Evolutionary conservation across 2,888 invertebrate species (phyloP).

Genomic region (Calameuta idolon): DNA sequence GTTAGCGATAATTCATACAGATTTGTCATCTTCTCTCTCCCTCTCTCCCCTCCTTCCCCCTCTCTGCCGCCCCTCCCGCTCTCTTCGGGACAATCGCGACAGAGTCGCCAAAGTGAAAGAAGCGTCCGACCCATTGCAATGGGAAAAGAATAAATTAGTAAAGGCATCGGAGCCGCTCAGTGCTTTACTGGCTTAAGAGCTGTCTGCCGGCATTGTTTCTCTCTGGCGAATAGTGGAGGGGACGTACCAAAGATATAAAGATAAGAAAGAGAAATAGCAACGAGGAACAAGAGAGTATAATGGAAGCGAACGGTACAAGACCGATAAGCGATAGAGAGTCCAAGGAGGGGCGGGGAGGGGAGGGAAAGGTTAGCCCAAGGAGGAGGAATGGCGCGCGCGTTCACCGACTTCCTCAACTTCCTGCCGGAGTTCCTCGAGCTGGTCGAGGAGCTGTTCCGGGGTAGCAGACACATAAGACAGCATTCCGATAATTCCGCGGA

Average conservation of each 20-base stretch:
- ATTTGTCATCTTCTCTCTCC: slow-evolving; percentile 16
- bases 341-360: neutral
- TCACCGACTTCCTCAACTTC: neutral
- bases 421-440: neutral
- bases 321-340: neutral
- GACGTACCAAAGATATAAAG: neutral
- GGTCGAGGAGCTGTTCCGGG: neutral
- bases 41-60: slow-evolving; percentile 13
- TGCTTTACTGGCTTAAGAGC: neutral
- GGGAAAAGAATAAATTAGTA: neutral
- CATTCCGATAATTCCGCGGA: slow-evolving; percentile 48
- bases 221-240: neutral
- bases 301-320: neutral
- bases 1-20: neutral
- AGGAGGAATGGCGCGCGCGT: neutral
- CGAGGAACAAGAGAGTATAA: neutral
- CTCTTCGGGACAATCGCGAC: neutral
- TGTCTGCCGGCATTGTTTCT: neutral
- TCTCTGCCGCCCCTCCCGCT: slow-evolving; percentile 25
- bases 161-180: neutral
- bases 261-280: neutral
- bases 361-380: neutral
- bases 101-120: neutral
- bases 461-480: slow-evolving; percentile 16
- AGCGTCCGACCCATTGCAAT: neutral